Base-by-base conservation (phyloP, 2,888 invertebrate species). In the Agrotis puta region DNA sequence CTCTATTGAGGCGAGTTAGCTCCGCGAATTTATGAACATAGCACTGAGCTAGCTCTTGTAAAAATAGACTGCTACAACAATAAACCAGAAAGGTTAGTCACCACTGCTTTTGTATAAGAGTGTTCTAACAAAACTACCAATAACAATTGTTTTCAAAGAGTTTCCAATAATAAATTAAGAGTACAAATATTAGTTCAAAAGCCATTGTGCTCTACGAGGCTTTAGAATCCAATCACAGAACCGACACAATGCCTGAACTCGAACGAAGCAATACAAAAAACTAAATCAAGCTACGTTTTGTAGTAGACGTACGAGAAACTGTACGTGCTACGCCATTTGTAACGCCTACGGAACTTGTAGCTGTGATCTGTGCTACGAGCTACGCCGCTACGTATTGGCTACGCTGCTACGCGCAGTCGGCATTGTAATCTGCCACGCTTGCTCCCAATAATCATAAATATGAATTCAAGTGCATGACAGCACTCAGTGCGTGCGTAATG, bases 211-310 rank as follows among this genome's bases (percentile, higher is more conserved):
- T 58, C 45, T 24, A 64, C 47, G 50, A 56, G 67, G 80, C 64
- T 73, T 73, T 64, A 45, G 62, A 64, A 79, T 83, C 80, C 83
- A 82, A 83, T 79, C 80, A 61, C 68, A 73, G 27, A 57, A n/a
- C 53, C 68, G 43, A 64, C 54, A 79, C 79, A 82, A 82, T 82
- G 64, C 67, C 53, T 77, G 77, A 47, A 64, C 77, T 64, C 79
- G 45, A 45, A 50, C 66, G 43, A 62, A 79, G 64, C 64, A 54
- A 58, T 73, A 80, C 68, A 82, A 83, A 79, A 79, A 74, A 47
- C 24, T 9, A 61, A 57, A 74, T 62, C 27, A 64, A 56, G 63
- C 24, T 64, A 50, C 63, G 53, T 70, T 70, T 51, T 62, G 64
- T 54, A 66, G 65, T 43, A 79, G 72, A 56, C 24, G 72, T 62